phyloP scores from a whole-genome alignment of 2,888 invertebrate species.

The Habrosyne pyritoides region DNA sequence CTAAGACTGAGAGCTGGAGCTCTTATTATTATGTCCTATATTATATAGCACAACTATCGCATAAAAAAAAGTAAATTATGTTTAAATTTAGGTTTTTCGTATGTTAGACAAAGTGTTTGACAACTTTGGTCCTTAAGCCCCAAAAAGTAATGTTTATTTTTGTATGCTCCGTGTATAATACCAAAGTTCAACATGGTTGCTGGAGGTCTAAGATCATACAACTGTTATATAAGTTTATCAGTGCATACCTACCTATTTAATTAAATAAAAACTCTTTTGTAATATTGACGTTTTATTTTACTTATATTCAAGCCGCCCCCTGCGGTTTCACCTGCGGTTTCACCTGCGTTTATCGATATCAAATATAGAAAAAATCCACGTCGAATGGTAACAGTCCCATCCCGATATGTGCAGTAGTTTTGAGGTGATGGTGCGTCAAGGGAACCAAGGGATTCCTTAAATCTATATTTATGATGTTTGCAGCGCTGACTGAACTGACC shows the following conservation, averaged over 20 bases:
- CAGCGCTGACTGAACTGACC: too few relatives aligned
- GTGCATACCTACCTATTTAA: slow-evolving; percentile 56
- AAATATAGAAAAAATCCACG: too few relatives aligned
- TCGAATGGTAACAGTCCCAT: too few relatives aligned
- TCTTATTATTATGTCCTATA: slow-evolving; percentile 43
- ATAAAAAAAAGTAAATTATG: slow-evolving; percentile 59
- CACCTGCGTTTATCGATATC: too few relatives aligned
- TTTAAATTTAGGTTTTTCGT: slow-evolving; percentile 55
- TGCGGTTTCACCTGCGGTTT: too few relatives aligned
- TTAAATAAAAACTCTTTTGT: slow-evolving; percentile 64
- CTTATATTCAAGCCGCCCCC: background rate
- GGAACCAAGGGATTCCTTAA: too few relatives aligned
- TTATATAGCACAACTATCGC: slow-evolving; percentile 64
- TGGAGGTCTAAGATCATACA: slow-evolving; percentile 44
- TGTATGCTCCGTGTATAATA: slow-evolving; percentile 57
- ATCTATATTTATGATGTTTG: too few relatives aligned
- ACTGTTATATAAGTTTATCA: slow-evolving; percentile 76
- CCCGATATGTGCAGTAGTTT: too few relatives aligned
- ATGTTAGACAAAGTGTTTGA: slow-evolving; percentile 25
- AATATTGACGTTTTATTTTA: slow-evolving; percentile 18
- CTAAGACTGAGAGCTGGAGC: slow-evolving; percentile 60
- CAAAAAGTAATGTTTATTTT: slow-evolving; percentile 53
- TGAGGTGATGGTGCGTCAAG: too few relatives aligned
- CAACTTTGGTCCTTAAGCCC: slow-evolving; percentile 40
- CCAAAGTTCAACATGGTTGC: slow-evolving; percentile 53